A percentile compares a stretch with the other conserved stretches of the same genome.
These are phyloP conservation scores for Oreortyx pictus DNA, from an alignment of 2,797 vertebrate species.

Conservation along the genomic window DNA sequence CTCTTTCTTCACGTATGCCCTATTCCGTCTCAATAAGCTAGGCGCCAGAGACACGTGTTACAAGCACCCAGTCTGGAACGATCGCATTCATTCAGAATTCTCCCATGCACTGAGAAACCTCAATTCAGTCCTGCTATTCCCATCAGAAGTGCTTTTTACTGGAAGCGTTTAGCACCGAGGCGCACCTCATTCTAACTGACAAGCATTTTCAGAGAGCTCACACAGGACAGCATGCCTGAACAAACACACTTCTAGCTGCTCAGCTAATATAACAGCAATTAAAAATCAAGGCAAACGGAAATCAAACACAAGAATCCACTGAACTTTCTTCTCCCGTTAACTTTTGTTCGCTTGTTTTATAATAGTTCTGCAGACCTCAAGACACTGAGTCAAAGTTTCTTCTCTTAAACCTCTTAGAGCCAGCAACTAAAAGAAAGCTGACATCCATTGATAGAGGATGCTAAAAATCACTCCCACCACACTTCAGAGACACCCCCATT, in stretches of 20 bases:
- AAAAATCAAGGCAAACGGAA: neutral
- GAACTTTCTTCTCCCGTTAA: neutral
- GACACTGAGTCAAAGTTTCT: neutral
- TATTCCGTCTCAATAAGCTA: neutral
- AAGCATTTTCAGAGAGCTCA: neutral
- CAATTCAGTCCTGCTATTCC: neutral
- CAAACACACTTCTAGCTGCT: neutral
- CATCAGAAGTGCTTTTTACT: neutral
- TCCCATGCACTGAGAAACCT: neutral
- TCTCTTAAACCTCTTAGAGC: neutral
- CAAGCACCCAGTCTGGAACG: neutral
- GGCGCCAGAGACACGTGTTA: neutral
- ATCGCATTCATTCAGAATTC: conserved; percentile 3
- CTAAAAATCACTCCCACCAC: neutral
- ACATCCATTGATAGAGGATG: neutral
- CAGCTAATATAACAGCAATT: neutral
- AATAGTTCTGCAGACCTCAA: neutral
- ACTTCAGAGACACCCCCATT: neutral
- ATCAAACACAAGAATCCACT: neutral
- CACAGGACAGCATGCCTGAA: neutral
- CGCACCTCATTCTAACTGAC: neutral
- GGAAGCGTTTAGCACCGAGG: neutral
- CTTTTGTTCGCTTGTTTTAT: neutral
- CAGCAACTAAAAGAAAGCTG: neutral
- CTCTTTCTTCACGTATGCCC: neutral